These are phyloP conservation scores for Pseudochirops corinnae DNA, from an alignment of 2,797 vertebrate species.

Conservation along the genomic window DNA sequence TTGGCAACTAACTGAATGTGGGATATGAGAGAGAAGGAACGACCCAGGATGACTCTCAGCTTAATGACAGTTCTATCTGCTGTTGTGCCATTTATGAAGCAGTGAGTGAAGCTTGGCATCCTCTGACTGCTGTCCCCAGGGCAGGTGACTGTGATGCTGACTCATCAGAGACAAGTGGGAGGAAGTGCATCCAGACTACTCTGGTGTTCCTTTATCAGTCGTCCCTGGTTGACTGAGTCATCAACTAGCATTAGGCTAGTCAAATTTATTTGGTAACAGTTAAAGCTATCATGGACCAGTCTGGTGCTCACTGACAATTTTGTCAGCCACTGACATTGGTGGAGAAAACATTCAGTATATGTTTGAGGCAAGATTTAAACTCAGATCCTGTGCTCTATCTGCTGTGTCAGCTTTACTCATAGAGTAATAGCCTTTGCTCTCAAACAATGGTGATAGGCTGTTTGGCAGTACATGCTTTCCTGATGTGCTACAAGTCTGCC, in stretches of 20 bases:
- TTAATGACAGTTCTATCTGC: background rate
- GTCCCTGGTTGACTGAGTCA: background rate
- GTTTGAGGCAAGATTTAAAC: background rate
- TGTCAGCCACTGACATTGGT: background rate
- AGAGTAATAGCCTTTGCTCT: background rate
- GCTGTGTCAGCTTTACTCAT: background rate
- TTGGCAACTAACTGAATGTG: background rate
- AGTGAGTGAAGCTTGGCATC: background rate
- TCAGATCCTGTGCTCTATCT: background rate
- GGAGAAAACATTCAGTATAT: background rate
- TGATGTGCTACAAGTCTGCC: background rate
- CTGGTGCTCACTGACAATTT: background rate
- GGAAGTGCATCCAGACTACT: background rate
- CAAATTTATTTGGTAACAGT: background rate
- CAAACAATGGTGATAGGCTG: background rate
- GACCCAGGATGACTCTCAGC: background rate
- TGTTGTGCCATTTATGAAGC: background rate
- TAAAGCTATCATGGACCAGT: background rate
- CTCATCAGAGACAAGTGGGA: background rate
- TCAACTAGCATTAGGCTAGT: background rate
- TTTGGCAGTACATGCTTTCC: background rate
- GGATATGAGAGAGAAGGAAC: background rate
- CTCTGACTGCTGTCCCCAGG: background rate
- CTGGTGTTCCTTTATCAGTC: background rate
- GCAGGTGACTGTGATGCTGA: background rate